phyloP scores from a whole-genome alignment of 2,113 vertebrate species.

The Vulpes ferrilata region DNA sequence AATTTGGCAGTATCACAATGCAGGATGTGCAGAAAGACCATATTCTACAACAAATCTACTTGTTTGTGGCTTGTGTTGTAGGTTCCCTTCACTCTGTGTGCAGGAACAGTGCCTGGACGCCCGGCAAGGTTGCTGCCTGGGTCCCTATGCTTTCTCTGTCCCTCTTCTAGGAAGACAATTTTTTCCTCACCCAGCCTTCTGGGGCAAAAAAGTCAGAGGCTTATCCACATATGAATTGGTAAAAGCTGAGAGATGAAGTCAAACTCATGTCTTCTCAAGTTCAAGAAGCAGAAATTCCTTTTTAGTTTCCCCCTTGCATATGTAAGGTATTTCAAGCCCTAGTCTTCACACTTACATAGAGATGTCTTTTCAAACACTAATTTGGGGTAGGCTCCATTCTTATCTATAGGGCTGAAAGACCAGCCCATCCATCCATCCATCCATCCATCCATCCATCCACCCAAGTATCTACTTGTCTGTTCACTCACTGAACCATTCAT shows the following conservation, averaged over 20 bases:
- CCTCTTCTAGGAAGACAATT: neutral
- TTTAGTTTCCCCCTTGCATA: neutral
- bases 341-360: neutral
- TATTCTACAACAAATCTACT: neutral
- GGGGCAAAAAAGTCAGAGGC: neutral
- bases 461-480: neutral
- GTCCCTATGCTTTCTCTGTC: neutral
- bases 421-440: neutral
- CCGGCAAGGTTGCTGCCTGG: neutral
- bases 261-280: neutral
- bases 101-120: neutral
- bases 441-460: neutral
- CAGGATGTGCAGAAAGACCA: neutral
- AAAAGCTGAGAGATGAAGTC: neutral
- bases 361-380: neutral
- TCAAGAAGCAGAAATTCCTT: conserved; percentile 1
- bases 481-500: neutral
- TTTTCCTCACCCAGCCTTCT: neutral
- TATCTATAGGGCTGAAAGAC: neutral
- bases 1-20: neutral
- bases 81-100: neutral
- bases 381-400: neutral
- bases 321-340: neutral
- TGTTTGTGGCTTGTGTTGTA: neutral
- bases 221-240: neutral